Base-by-base conservation (phyloP, 2,113 vertebrate species). In the Colaptes auratus region DNA sequence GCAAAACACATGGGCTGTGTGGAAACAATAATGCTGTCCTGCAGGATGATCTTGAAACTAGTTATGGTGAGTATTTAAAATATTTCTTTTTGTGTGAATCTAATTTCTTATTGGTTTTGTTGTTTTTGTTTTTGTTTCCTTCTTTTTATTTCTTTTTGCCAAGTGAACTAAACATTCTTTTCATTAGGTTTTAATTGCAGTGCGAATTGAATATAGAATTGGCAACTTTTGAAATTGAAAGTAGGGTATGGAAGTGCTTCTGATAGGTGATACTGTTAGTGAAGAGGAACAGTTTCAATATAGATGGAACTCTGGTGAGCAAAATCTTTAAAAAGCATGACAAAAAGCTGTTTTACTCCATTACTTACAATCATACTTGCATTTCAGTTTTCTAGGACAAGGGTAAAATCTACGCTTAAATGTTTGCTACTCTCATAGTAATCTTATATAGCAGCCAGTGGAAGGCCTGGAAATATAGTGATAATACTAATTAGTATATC, bases 21-120 rank as follows among this genome's bases (percentile, higher is more conserved):
- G 99, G 99, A 21, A 99, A 99, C 95, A 99, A 99, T 86, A 99
- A 99, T 23, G 99, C 99, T 4, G 87, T 99, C 61, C 91, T 98
- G 36, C 98, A 99, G 82, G 99, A 99, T 61, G 99, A 99, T 82
- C 97, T 99, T 84, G 97, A 97, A 96, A 99, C 99, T 10, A 99
- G 99, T 88, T 99, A 99, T 55, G 99, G 99, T 99, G 94, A 97
- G 98, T 92, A 27, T 20, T 87, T 89, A 28, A 76, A 36, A 8
- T 35, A 39, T 8, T 76, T 52, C 5, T 6, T 50, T 4, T 30
- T 66, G 12, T 58, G 31, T 66, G 64, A 61, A 46, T 44, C 5
- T 66, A 36, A 9, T 7, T 48, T 39, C 13, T 23, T 30, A 14
- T 2, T 9, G n/a, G 3, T 6, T 52, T 52, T 52, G 50, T 12